Evolutionary conservation across 2,797 vertebrate genomes (phyloP).

Genomic region (Propithecus perrieri): DNA sequence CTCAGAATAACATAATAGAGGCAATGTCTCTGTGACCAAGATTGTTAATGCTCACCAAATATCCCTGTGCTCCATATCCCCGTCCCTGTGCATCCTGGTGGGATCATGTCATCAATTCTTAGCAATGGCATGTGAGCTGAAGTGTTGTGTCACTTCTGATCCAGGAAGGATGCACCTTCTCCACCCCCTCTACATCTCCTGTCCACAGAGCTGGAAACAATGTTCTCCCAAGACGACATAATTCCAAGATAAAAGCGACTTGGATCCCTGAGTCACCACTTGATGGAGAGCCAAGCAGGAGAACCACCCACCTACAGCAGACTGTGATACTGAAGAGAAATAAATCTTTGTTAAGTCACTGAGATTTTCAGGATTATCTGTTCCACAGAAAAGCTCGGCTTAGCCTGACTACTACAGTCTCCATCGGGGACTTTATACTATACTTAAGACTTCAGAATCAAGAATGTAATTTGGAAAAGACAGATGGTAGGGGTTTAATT

Average conservation of each 20-base stretch:
- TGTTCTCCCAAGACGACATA: not conserved
- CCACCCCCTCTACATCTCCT: not conserved
- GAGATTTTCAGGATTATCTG: not conserved
- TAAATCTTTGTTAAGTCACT: not conserved
- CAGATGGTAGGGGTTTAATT: not conserved
- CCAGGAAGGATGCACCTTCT: not conserved
- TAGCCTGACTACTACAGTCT: not conserved
- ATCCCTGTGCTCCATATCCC: not conserved
- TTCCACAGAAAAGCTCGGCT: not conserved
- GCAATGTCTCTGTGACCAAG: not conserved
- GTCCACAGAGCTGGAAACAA: not conserved
- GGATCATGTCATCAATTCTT: not conserved
- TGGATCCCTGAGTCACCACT: not conserved
- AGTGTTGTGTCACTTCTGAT: not conserved
- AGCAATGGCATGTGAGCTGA: not conserved
- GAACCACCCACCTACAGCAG: not conserved
- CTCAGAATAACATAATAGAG: not conserved
- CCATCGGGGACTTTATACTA: not conserved
- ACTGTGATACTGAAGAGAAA: not conserved
- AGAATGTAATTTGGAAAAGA: slow-evolving; percentile 2
- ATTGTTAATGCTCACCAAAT: not conserved
- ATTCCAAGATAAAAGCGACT: not conserved
- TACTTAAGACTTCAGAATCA: not conserved
- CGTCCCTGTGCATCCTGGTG: not conserved
- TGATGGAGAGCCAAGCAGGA: not conserved